Base-by-base conservation (phyloP, 2,797 vertebrate species). In the Cryptoprocta ferox region DNA sequence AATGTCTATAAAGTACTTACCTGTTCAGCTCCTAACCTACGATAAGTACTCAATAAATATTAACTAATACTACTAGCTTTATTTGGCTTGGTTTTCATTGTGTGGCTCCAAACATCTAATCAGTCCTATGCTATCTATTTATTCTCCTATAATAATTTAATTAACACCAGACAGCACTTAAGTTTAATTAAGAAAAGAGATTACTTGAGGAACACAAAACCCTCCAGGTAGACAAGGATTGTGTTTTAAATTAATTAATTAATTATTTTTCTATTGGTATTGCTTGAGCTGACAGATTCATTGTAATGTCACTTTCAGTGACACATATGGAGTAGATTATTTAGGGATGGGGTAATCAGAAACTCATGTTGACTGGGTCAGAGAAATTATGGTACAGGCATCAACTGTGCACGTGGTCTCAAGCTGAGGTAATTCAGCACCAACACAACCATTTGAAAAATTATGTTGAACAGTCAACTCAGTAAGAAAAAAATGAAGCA, bases 141-240 rank as follows among this genome's bases (percentile, higher is more conserved):
- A 18, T 78, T 85, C 56, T 24, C 78, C 10, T 94, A 28, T 85
- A 35, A 89, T 88, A 95, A 82, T 35, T 78, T 84, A 71, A 94
- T 71, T 50, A 91, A 53, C 15, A 89, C 3, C 18, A 68, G 37
- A 37, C 1, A 75, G 78, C 18, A 66, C 1, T 90, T 79, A 94
- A 24, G 66, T 81, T 82, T 83, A 79, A 91, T 70, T 96, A 75
- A 89, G 39, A 87, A 91, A 81, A 78, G 13, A 65, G 15, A 76
- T 89, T 92, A 42, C 4, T 84, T 42, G 19, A 97, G 80, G 85
- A 83, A 48, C 24, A 35, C 18, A 78, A 84, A 82, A 76, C 19
- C 30, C 30, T 88, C 82, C 39, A 80, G 59, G 59, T 59, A 92
- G 4, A 18, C 4, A 50, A 61, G 21, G 21, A 7, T 59, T 24